These are phyloP conservation scores for Mungos mungo DNA, from an alignment of 2,113 vertebrate genomes.

Conservation along the genomic window DNA sequence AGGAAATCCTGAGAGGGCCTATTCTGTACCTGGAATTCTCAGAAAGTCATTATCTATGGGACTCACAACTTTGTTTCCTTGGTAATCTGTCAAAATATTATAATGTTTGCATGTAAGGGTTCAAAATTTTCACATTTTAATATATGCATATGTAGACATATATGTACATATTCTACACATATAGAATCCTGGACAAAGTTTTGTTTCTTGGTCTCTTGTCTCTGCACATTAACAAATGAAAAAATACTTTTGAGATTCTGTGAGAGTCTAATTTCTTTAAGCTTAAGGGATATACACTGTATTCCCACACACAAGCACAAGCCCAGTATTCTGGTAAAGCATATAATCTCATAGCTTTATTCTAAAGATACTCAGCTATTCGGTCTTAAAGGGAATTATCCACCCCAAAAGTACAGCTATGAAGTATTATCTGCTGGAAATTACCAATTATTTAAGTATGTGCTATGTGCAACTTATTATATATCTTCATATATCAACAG, in stretches of 20 bases:
- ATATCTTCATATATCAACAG: not conserved
- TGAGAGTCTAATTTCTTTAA: conserved; percentile 13
- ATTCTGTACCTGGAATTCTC: conserved; percentile 64
- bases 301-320: not conserved
- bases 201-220: not conserved
- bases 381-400: not conserved
- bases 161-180: not conserved
- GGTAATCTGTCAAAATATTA: conserved; percentile 42
- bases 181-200: not conserved
- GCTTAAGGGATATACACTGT: not conserved
- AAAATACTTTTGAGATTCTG: not conserved
- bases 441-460: not conserved
- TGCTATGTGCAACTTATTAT: not conserved
- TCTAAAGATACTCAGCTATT: not conserved
- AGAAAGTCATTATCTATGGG: conserved; percentile 55
- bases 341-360: not conserved
- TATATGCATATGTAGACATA: not conserved
- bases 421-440: not conserved
- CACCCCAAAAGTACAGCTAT: not conserved
- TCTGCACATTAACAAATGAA: not conserved
- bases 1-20: conserved; percentile 66
- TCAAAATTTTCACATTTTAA: not conserved
- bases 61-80: conserved; percentile 50
- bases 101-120: not conserved
- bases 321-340: not conserved